Base-by-base conservation (phyloP, 2,113 vertebrate species). In the Archocentrus centrarchus region DNA sequence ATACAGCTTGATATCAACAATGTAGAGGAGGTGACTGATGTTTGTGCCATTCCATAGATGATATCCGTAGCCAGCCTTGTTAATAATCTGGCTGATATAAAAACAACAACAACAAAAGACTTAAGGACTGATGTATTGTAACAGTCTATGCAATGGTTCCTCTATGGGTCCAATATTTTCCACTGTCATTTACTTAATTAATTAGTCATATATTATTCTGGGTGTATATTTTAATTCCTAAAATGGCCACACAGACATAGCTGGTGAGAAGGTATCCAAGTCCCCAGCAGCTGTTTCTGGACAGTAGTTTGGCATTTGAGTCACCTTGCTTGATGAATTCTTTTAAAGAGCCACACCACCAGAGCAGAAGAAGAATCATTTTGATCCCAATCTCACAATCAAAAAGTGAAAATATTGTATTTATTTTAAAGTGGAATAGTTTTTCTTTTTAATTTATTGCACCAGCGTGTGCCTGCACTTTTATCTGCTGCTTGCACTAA, bases 191-290 rank as follows among this genome's bases (percentile, higher is more conserved):
- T 24, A 75, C 35, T 58, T 44, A 68, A 75, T 58, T 75, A 73
- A 81, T 59, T n/a, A 75, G n/a, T 73, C 61, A 84, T 84, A 57
- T 41, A 82, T 87, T 30, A 83, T 75, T 86, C 2, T 68, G 44
- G 44, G 60, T 76, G 61, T 77, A 41, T 60, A 37, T 13, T 50
- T 75, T 81, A 78, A 75, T 39, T 66, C 81, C 10, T 64, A 68
- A 81, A 82, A 75, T 76, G 75, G 61, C 61, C 57, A 63, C 53
- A 75, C 58, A 61, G 85, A 76, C 14, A 13, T 35, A 47, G 18
- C 68, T 50, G 20, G 3, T 73, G 6, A 53, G 32, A 73, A 3
- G 24, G 61, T 63, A 60, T 85, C 47, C 35, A n/a, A 77, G 27
- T 44, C 41, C 41, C n/a, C 37, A 35, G 62, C 53, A 60, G 41